Evolutionary conservation across 2,797 vertebrate genomes (phyloP).

Genomic region (Pteropus rufus): DNA sequence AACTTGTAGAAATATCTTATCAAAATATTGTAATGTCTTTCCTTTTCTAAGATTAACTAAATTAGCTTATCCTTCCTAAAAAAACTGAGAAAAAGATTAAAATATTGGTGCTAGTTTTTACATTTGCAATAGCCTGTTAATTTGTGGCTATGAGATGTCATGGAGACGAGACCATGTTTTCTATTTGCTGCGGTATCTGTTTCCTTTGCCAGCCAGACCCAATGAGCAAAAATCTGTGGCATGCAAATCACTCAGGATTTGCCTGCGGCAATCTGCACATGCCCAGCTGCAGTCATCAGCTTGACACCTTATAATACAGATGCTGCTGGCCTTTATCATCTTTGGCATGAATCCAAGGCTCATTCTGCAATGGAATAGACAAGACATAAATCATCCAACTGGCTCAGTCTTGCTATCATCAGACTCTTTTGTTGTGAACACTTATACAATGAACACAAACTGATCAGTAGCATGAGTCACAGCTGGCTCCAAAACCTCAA

Average conservation of each 20-base stretch:
- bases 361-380: background rate
- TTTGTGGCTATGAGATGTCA: background rate
- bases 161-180: background rate
- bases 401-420: background rate
- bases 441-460: slow-evolving; percentile 25
- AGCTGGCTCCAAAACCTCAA: background rate
- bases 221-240: slow-evolving; percentile 19
- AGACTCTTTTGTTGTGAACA: background rate
- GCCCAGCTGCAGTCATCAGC: slow-evolving; percentile 39
- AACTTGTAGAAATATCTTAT: background rate
- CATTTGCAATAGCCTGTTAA: background rate
- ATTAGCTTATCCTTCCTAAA: background rate
- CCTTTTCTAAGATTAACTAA: background rate
- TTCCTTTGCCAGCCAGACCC: background rate
- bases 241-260: background rate
- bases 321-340: slow-evolving; percentile 5
- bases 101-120: background rate
- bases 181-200: background rate
- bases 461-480: slow-evolving; percentile 18
- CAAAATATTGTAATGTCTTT: background rate
- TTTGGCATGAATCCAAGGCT: slow-evolving; percentile 45
- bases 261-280: background rate
- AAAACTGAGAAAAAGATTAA: background rate
- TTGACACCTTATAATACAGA: background rate
- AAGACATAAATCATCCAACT: slow-evolving; percentile 61